Percentiles rank a stretch among this genome's conserved stretches.
These are phyloP conservation scores for Anguilla megastoma DNA, from an alignment of 2,797 vertebrate genomes.

Conservation along the genomic window DNA sequence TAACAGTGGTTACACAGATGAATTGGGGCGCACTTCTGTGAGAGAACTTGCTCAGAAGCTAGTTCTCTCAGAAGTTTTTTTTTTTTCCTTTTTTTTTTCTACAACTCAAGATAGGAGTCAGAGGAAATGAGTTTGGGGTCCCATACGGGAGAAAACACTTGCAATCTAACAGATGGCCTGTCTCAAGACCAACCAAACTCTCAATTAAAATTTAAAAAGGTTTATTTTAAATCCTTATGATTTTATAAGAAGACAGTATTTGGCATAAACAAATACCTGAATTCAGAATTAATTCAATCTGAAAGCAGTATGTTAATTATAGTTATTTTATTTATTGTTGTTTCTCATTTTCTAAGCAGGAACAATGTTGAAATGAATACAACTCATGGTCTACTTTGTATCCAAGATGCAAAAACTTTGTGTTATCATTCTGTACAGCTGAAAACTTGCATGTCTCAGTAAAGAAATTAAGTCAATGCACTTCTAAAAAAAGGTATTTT, in stretches of 20 bases:
- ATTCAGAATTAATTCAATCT: background rate
- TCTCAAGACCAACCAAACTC: constrained; percentile 53
- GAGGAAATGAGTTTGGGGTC: constrained; percentile 31
- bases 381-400: background rate
- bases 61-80: constrained; percentile 9
- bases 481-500: too few relatives aligned
- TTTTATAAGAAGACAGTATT: constrained; percentile 55
- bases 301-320: background rate
- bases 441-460: background rate
- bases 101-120: constrained; percentile 8
- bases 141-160: constrained; percentile 51
- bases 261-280: constrained; percentile 54
- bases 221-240: constrained; percentile 67
- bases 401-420: background rate
- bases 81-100: constrained; percentile 6
- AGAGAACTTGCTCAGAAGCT: background rate
- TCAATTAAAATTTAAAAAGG: constrained; percentile 66
- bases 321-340: background rate
- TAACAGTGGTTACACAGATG: constrained; percentile 44
- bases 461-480: background rate
- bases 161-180: constrained; percentile 66
- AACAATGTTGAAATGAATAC: background rate
- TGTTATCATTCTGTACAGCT: background rate
- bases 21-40: background rate
- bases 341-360: background rate